These are phyloP conservation scores for Eurosta solidaginis DNA, from an alignment of 1,140 invertebrate genomes.

Conservation along the genomic window DNA sequence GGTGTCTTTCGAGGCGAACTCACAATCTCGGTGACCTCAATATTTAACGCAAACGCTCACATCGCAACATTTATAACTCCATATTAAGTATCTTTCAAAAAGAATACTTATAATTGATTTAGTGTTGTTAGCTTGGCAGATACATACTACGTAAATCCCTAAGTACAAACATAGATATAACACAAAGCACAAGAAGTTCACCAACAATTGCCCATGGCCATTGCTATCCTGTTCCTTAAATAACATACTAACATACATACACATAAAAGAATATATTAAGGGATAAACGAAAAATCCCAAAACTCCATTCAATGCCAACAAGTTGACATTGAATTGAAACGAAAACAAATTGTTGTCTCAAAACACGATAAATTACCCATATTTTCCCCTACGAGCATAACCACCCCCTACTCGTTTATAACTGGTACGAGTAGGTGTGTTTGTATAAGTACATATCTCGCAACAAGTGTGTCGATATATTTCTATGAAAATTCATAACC, in stretches of 20 bases:
- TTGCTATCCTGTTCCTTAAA: not conserved
- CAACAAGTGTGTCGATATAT: not conserved
- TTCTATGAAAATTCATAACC: not conserved
- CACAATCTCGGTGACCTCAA: not conserved
- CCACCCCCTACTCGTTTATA: not conserved
- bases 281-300: not conserved
- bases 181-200: no score
- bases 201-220: not conserved
- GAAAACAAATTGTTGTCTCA: not conserved
- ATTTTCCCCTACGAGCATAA: not conserved
- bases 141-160: not conserved
- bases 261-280: not conserved
- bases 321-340: conserved; percentile 14
- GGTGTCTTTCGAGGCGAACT: no score
- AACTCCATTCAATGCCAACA: conserved; percentile 23
- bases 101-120: not conserved
- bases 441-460: not conserved
- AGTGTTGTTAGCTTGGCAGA: not conserved
- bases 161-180: not conserved
- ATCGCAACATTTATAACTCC: not conserved
- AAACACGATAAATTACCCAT: not conserved
- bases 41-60: not conserved
- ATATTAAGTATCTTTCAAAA: not conserved
- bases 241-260: not conserved
- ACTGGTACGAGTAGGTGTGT: not conserved